phyloP scores from a whole-genome alignment of 2,888 invertebrate genomes.

The Ypsolopha sequella region DNA sequence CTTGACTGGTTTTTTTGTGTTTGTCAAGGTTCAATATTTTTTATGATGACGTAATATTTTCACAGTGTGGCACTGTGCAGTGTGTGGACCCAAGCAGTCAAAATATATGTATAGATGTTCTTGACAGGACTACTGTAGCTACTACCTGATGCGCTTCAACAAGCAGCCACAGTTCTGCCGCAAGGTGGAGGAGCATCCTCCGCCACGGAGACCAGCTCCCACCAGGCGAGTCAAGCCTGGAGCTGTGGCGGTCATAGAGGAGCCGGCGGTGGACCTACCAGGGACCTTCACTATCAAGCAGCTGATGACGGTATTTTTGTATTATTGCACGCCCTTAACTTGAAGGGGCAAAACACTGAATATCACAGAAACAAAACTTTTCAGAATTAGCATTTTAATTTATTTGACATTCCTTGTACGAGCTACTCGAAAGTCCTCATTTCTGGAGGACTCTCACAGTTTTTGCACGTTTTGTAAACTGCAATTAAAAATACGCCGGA shows the following conservation, averaged over 20 bases:
- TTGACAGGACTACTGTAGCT: slow-evolving; percentile 83
- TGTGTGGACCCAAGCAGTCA: not conserved
- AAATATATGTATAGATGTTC: not conserved
- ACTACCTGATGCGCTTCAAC: slow-evolving; percentile 87
- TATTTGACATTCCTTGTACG: no score
- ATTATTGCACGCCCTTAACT: not conserved
- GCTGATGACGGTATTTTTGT: slow-evolving; percentile 28
- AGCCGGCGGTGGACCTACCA: slow-evolving; percentile 28
- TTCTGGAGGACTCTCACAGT: no score
- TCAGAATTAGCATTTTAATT: no score
- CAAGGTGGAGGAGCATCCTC: slow-evolving; percentile 41
- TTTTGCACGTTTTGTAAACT: no score
- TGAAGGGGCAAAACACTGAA: no score
- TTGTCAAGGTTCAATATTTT: no score
- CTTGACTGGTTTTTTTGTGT: no score
- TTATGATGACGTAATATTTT: no score
- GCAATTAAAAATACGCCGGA: no score
- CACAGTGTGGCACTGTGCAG: no score
- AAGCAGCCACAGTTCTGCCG: slow-evolving; percentile 87
- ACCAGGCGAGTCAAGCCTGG: slow-evolving; percentile 23
- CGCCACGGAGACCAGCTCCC: slow-evolving; percentile 24
- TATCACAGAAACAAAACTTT: no score
- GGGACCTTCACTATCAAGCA: slow-evolving; percentile 42
- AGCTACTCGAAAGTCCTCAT: no score
- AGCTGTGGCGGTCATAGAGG: slow-evolving; percentile 15